Evolutionary conservation across 2,888 invertebrate genomes (phyloP).

Genomic region (Allophyes oxyacanthae): DNA sequence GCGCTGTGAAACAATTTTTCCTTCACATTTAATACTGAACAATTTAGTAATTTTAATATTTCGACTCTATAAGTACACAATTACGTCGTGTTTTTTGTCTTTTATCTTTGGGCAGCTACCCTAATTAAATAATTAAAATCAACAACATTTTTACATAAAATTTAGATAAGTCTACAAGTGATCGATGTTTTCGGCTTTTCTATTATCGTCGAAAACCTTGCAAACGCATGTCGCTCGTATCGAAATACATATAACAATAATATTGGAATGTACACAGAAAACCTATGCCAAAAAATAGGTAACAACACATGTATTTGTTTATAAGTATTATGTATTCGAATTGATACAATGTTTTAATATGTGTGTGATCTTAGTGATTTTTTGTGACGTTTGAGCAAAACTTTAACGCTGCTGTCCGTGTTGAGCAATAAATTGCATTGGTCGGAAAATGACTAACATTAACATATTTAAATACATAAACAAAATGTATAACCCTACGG

Average conservation of each 20-base stretch:
- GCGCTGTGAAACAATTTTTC: constrained; percentile 64
- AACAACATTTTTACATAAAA: constrained; percentile 8
- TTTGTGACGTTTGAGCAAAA: constrained; percentile 41
- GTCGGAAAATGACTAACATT: constrained; percentile 22
- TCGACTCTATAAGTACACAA: constrained; percentile 52
- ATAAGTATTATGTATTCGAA: constrained; percentile 11
- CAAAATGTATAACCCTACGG: constrained; percentile 61
- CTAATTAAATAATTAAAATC: constrained; percentile 43
- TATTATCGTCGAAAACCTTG: constrained; percentile 21
- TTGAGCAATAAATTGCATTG: constrained; percentile 36
- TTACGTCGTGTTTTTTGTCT: constrained; percentile 26
- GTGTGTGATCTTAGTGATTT: constrained; percentile 64
- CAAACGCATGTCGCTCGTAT: constrained; percentile 36
- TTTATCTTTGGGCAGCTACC: constrained; percentile 28
- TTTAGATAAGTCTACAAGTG: constrained; percentile 26
- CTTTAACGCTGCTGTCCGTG: constrained; percentile 19
- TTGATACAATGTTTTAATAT: constrained; percentile 17
- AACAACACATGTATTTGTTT: constrained; percentile 39
- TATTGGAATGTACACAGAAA: constrained; percentile 55
- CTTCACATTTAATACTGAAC: constrained; percentile 82
- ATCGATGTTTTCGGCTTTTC: constrained; percentile 15
- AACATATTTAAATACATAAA: constrained; percentile 43
- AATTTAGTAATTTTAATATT: constrained; percentile 52
- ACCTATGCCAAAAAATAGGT: constrained; percentile 46
- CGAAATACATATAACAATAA: constrained; percentile 30